Conservation (phyloP, 2,888 invertebrate species). For the Strigamia transsilvanica region DNA sequence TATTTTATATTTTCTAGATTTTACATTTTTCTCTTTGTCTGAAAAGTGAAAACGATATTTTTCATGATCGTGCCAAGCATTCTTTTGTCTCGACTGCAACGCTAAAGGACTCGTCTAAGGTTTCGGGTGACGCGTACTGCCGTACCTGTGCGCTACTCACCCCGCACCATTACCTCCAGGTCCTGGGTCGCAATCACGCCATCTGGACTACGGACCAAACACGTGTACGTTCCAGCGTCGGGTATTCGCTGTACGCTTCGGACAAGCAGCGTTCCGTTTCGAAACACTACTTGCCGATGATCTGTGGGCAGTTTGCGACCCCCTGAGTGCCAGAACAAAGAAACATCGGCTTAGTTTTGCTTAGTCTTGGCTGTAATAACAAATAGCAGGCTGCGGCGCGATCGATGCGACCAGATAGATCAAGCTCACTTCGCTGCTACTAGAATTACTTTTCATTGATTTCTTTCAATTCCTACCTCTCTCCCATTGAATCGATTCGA, state of each 20-base stretch:
- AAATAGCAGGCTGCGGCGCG: neutral
- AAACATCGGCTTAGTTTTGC: neutral
- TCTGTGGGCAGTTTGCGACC: constrained; percentile 51
- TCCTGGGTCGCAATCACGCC: constrained; percentile 52
- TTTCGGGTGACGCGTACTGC: constrained; percentile 40
- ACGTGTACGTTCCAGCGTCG: constrained; percentile 50
- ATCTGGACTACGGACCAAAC: constrained; percentile 48
- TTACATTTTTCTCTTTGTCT: too few species aligned
- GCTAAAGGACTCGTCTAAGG: neutral
- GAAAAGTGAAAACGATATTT: too few species aligned
- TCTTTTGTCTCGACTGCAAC: neutral
- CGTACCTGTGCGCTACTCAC: constrained; percentile 53
- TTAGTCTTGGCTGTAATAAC: neutral
- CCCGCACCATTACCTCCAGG: constrained; percentile 53
- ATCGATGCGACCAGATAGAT: constrained; percentile 9
- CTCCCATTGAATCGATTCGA: constrained; percentile 63
- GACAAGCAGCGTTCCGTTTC: constrained; percentile 51
- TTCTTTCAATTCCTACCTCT: constrained; percentile 60
- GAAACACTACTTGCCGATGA: constrained; percentile 53
- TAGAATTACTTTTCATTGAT: constrained; percentile 36
- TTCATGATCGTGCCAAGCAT: neutral
- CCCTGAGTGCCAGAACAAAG: constrained; percentile 9
- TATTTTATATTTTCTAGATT: too few species aligned
- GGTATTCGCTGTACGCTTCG: constrained; percentile 44
- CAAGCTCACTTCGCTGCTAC: neutral